Percentiles rank a stretch among this genome's conserved stretches.
Evolutionary conservation across 2,113 vertebrate genomes (phyloP).

Genomic region (Cyanoderma ruficeps): DNA sequence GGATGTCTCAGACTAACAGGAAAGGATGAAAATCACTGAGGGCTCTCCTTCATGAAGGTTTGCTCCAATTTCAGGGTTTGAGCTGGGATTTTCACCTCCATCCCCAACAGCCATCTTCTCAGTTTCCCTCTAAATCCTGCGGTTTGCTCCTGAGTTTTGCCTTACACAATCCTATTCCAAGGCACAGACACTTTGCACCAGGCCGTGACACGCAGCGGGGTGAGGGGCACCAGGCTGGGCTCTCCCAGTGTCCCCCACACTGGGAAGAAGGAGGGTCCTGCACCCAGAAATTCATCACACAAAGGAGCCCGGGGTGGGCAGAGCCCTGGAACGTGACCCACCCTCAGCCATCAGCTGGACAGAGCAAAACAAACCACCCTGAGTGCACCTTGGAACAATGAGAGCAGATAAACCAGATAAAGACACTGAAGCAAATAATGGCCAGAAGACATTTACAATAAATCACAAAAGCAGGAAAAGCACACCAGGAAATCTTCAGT

Average conservation of each 20-base stretch:
- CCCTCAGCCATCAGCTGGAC: background rate
- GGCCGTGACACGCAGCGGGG: accelerated
- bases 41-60: background rate
- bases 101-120: background rate
- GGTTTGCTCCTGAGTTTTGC: background rate
- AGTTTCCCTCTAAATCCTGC: background rate
- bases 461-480: background rate
- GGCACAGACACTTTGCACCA: background rate
- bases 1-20: background rate
- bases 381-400: background rate
- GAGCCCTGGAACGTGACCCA: accelerated
- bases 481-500: background rate
- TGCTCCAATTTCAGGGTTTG: background rate
- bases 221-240: background rate
- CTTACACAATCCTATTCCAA: accelerated
- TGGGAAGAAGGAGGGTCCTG: background rate
- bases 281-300: background rate
- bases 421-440: background rate
- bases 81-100: background rate
- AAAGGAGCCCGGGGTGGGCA: background rate
- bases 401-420: background rate
- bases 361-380: background rate
- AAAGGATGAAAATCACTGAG: accelerated
- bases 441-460: background rate
- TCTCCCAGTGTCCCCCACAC: background rate